Conservation (phyloP, 1,140 invertebrate species). For the Diprion similis region DNA sequence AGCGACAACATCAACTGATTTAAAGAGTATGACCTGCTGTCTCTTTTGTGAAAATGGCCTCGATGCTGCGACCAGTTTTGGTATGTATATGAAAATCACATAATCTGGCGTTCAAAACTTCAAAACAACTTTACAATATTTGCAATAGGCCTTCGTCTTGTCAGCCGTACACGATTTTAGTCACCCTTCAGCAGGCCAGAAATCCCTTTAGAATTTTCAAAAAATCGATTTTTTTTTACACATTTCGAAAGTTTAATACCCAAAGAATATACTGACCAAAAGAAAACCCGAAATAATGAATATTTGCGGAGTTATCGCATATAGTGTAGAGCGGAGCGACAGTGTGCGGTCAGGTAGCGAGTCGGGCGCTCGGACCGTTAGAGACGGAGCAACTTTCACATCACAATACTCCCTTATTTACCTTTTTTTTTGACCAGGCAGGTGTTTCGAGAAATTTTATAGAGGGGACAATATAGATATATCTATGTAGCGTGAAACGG, state of each 20-base stretch:
- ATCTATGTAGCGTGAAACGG: constrained; percentile 8
- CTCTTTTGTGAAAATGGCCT: constrained; percentile 11
- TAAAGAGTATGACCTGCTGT: constrained; percentile 12
- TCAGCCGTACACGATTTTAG: not conserved
- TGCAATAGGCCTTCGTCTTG: constrained; percentile 3
- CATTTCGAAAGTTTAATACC: no score
- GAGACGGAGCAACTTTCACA: no score
- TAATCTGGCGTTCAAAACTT: constrained; percentile 13
- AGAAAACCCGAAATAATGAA: no score
- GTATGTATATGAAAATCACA: constrained; percentile 13
- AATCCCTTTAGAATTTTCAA: no score
- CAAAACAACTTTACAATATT: constrained; percentile 16
- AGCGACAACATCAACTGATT: not conserved
- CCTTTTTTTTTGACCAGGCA: not conserved
- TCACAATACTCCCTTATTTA: constrained; percentile 4
- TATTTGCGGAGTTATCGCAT: no score
- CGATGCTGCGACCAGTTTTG: constrained; percentile 15
- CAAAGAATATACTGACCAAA: no score
- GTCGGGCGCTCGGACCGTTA: no score
- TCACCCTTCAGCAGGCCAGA: not conserved
- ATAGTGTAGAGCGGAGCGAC: no score
- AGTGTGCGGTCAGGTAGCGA: no score
- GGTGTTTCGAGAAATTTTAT: not conserved
- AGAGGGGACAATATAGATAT: not conserved
- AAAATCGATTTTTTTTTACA: no score